Evolutionary conservation across 2,888 invertebrate genomes (phyloP).

Genomic region (Stenolophus ochropezus): DNA sequence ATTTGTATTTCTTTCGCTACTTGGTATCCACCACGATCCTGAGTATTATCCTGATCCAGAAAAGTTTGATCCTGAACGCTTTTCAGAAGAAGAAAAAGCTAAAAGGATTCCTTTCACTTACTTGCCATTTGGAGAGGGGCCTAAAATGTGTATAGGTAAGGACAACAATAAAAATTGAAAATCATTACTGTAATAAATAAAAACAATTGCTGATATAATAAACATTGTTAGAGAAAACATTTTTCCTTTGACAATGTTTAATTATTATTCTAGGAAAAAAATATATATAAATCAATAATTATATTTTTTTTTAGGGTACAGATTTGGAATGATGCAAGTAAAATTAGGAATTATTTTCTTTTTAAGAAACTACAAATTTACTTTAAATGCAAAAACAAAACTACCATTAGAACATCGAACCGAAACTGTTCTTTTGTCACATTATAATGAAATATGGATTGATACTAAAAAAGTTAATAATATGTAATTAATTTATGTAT

Average conservation of each 20-base stretch:
- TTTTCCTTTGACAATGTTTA: background rate
- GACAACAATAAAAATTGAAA: constrained; percentile 4
- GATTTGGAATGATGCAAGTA: background rate
- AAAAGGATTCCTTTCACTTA: constrained; percentile 63
- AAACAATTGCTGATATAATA: background rate
- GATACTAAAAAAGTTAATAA: background rate
- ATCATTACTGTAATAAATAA: background rate
- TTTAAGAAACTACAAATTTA: constrained; percentile 74
- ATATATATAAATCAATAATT: background rate
- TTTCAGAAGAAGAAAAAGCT: constrained; percentile 63
- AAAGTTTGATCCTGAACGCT: constrained; percentile 68
- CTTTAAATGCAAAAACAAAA: constrained; percentile 71
- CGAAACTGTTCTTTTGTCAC: constrained; percentile 51
- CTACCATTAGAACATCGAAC: constrained; percentile 65
- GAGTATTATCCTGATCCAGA: constrained; percentile 67
- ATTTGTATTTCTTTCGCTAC: constrained; percentile 64
- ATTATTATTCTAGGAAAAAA: background rate
- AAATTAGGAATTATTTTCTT: constrained; percentile 50
- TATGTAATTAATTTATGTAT: too few species aligned
- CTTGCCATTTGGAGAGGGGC: constrained; percentile 66
- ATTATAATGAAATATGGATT: background rate
- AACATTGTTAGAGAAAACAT: background rate
- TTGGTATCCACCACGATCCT: constrained; percentile 67
- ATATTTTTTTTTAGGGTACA: background rate
- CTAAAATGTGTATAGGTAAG: constrained; percentile 41